Percentiles rank a stretch among this genome's conserved stretches.
Conservation (phyloP, 2,888 invertebrate genomes). For the Agrotis puta region DNA sequence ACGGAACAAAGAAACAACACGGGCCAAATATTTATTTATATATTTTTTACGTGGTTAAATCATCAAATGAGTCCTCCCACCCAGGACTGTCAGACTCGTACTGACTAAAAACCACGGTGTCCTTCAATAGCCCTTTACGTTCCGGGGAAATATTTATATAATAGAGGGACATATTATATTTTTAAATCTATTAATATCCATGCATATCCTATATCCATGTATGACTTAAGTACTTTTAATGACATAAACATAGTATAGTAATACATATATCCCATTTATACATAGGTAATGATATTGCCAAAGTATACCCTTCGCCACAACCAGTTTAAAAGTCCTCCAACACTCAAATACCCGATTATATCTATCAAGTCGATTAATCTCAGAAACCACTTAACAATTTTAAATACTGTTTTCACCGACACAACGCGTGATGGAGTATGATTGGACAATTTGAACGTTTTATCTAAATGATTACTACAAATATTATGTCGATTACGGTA, state of each 20-base stretch:
- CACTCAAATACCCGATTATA: conserved; percentile 16
- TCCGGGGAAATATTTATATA: too few relatives aligned
- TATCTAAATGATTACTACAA: conserved; percentile 14
- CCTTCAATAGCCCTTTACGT: too few relatives aligned
- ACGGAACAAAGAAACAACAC: too few relatives aligned
- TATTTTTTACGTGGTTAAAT: too few relatives aligned
- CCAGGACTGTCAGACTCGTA: too few relatives aligned
- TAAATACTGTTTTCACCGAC: conserved; percentile 30
- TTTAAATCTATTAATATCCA: too few relatives aligned
- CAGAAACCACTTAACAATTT: conserved; percentile 47
- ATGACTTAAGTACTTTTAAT: too few relatives aligned
- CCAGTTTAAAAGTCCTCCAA: conserved; percentile 14
- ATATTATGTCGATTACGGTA: conserved; percentile 13
- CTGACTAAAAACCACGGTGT: too few relatives aligned
- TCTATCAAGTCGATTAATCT: conserved; percentile 35
- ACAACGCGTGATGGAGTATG: conserved; percentile 16
- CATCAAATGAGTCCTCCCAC: too few relatives aligned
- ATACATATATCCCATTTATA: neutral
- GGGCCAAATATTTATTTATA: too few relatives aligned
- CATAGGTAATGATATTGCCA: neutral
- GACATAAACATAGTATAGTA: neutral
- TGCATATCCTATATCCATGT: too few relatives aligned
- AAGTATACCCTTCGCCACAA: neutral
- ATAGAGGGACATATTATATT: too few relatives aligned
- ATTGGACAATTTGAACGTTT: conserved; percentile 29